phyloP scores from a whole-genome alignment of 1,140 invertebrate species.

The Ditylenchus dipsaci region DNA sequence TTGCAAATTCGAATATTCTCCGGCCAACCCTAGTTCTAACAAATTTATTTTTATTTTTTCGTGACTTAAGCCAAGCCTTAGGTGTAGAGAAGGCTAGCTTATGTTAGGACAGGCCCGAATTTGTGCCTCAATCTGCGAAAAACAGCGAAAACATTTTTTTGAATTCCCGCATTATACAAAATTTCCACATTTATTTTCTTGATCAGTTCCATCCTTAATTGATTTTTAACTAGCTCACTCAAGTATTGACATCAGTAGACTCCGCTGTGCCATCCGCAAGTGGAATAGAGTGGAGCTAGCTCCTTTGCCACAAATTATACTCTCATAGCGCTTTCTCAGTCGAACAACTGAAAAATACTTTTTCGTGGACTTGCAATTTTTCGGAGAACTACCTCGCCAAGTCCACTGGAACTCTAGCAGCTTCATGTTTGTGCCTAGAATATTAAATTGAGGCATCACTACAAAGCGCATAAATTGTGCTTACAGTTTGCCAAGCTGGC shows the following conservation, averaged over 20 bases:
- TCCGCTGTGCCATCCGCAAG: constrained; percentile 39
- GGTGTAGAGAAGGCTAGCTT: too few relatives aligned
- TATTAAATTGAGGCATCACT: too few relatives aligned
- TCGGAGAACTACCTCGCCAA: constrained; percentile 36
- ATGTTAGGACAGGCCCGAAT: not conserved
- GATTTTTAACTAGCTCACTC: constrained; percentile 13
- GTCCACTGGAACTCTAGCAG: constrained; percentile 48
- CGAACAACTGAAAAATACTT: constrained; percentile 32
- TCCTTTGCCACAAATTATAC: not conserved
- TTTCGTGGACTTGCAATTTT: too few relatives aligned
- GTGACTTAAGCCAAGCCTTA: too few relatives aligned
- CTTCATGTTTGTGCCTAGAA: constrained; percentile 50
- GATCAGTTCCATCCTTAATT: too few relatives aligned
- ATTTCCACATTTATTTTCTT: too few relatives aligned
- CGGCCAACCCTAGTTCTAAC: too few relatives aligned
- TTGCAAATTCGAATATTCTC: too few relatives aligned
- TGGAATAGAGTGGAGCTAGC: constrained; percentile 27
- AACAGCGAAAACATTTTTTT: too few relatives aligned
- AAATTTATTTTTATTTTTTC: too few relatives aligned
- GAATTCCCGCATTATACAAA: too few relatives aligned
- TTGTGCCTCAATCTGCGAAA: too few relatives aligned
- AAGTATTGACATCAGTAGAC: constrained; percentile 39
- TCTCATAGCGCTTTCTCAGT: constrained; percentile 33
- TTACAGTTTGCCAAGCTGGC: constrained; percentile 37
- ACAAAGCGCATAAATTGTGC: not conserved